Conservation (phyloP, 1,140 invertebrate species). For the Palaemon carinicauda region DNA sequence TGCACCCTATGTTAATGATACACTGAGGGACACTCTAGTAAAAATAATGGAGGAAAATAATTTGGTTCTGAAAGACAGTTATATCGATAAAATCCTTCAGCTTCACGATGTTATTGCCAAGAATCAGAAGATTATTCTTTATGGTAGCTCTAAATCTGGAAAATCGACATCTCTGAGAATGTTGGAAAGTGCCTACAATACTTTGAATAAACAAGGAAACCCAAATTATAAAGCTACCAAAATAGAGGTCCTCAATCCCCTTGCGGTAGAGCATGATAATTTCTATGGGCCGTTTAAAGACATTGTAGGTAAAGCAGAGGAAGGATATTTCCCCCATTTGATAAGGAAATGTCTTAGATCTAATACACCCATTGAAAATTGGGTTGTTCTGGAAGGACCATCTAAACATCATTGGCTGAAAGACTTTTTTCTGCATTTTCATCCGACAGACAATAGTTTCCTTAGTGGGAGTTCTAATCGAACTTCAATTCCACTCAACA, state of each 20-base stretch:
- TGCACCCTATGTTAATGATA: slow-evolving; percentile 15
- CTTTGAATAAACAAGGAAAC: slow-evolving; percentile 1
- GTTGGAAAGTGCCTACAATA: not conserved
- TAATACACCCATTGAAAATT: not conserved
- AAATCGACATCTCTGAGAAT: slow-evolving; percentile 27
- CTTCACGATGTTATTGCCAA: slow-evolving; percentile 30
- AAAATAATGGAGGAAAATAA: slow-evolving; percentile 22
- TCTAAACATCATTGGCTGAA: slow-evolving; percentile 28
- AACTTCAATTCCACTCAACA: slow-evolving; percentile 9
- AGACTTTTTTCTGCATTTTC: slow-evolving; percentile 23
- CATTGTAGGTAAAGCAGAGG: not conserved
- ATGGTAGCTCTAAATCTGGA: slow-evolving; percentile 29
- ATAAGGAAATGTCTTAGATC: slow-evolving; percentile 3
- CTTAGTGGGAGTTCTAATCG: not conserved
- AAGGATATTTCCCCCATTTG: slow-evolving; percentile 11
- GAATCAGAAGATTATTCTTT: slow-evolving; percentile 18
- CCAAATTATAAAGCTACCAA: slow-evolving; percentile 1
- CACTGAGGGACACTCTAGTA: slow-evolving; percentile 10
- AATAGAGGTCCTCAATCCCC: slow-evolving; percentile 20
- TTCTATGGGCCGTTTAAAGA: slow-evolving; percentile 31
- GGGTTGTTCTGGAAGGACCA: slow-evolving; percentile 33
- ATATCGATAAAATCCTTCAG: slow-evolving; percentile 31
- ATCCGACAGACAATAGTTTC: slow-evolving; percentile 20
- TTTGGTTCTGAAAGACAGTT: slow-evolving; percentile 20
- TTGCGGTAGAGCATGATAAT: slow-evolving; percentile 12